Base-by-base conservation (phyloP, 2,797 vertebrate species). In the Xenentodon cancila region DNA sequence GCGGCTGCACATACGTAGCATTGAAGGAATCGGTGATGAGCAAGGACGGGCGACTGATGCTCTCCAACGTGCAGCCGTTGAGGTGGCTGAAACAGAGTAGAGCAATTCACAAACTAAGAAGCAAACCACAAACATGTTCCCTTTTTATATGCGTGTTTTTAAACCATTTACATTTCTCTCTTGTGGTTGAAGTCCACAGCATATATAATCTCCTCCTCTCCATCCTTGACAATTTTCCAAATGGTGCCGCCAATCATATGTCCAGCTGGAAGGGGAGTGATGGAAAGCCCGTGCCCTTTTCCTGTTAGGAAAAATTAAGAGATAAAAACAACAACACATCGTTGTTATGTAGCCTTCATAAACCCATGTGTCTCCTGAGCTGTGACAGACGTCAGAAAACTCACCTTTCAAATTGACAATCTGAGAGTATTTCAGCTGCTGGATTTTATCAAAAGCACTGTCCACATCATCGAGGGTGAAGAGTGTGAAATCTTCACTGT, bases 181-280 rank as follows among this genome's bases (percentile, higher is more conserved):
- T 99, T 99, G 92, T 99, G 98, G 91, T 99, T 99, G 89, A 99
- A 99, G 81, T 99, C 97, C 73, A 99, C 98, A 4, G 96, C 98
- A 66, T 99, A 99, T 67, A 99, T 93, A 55, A 99, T 95, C 92
- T 99, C 97, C 86, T 99, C 98, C 81, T 99, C 97, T 46, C 97
- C 98, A 44, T 99, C 98, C 87, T 99, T 99, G 50, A 99, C 98
- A 62, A 99, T 99, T 91, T 99, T 99, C 98, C 97, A 99, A 75
- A 99, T 98, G 4, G 97, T 99, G 43, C 98, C 97, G 66, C 98
- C 98, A 37, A 99, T 98, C 98, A 99, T 99, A 87, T 99, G 98
- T 67, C 98, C 97, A 44, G 98, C 97, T 32, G 97, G 97, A 64
- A 99, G 90, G 0, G 98, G 98, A 2, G 96, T 99, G 81, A 99